Evolutionary conservation across 2,797 vertebrate genomes (phyloP), one percentile per base, ranked within the genome.

Genomic region (Coracias cyanogaster): DNA sequence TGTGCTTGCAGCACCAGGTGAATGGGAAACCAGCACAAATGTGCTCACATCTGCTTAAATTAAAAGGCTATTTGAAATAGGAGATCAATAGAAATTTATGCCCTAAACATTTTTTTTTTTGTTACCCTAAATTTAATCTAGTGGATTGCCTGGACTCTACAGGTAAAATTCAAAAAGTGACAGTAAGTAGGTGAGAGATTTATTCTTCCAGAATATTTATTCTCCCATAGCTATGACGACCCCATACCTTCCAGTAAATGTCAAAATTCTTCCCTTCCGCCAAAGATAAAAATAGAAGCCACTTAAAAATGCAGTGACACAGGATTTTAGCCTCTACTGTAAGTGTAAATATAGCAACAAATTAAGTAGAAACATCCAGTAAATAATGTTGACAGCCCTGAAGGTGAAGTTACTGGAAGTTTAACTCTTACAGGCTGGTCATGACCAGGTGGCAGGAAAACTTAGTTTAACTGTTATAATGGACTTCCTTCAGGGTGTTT

Each of bases 301-400:
- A 82, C 49, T 72, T 54, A 80, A 84, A 80, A 49, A 69, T 28
- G 12, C 31, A 93, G 29, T 33, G 60, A 62, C 80, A 78, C 10
- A 33, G 41, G 19, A 86, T 70, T 96, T 91, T 55, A 94, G 35
- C 66, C 33, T 86, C 69, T 81, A 48, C 77, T 57, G 2, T 72
- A 90, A 94, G n/a, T 33, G 22, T 71, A 95, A 95, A 90, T 88
- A 94, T 37, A 88, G 70, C 41, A 83, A 76, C 82, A 91, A 88
- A 96, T 94, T 86, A 88, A 94, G 39, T 43, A 86, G 73, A 83
- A 73, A 55, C 37, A 66, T 18, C 39, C 54, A 70, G 74, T 91
- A 88, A 95, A 90, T 93, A 74, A 90, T 3, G 3, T n/a, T 90
- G 82, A 48, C 73, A 86, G 33, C 51, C 10, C 31, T 58, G n/a